Base-by-base conservation (phyloP, 2,797 vertebrate genomes). In the Lateolabrax maculatus region DNA sequence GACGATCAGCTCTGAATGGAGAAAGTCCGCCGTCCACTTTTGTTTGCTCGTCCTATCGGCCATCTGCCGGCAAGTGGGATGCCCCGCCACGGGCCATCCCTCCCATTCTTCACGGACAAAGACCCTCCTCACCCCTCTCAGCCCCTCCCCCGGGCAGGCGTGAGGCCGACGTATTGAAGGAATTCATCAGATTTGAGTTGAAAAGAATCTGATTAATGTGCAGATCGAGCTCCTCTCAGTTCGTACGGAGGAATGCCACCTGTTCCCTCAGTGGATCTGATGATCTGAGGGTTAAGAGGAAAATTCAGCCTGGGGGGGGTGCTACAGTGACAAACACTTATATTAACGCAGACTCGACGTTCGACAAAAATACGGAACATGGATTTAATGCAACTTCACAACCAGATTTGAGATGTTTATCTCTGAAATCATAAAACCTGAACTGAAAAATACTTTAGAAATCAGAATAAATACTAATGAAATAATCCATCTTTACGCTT, bases 21-120 rank as follows among this genome's bases (percentile, higher is more conserved):
- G 36, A 85, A 84, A 78, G 79, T 84, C 80, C 81, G 66, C 81
- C 19, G 36, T 71, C 60, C 80, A 84, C 89, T 86, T 90, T 89
- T 92, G 87, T 93, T 69, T 73, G 44, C 43, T 71, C 8, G 37
- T 73, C 85, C 83, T 75, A 91, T 87, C 67, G 57, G 70, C 93
- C 94, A 95, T 94, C 94, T 95, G 94, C 91, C 80, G 48, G 72
- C 79, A 84, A 25, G 55, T 51, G 48, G 81, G 73, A 77, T 55
- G 29, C 74, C 80, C 84, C 53, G 25, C 84, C 90, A 84, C 55
- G 60, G 82, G 36, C 21, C 70, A 87, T 79, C 81, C 87, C 80
- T 49, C 41, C 31, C 79, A 87, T 91, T 92, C 85, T 84, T 75
- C 36, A 10, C 12, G 37, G 65, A 89, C 86, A 91, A 92, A 86